phyloP scores from a whole-genome alignment of 2,888 invertebrate species.

The Dicycla oo region DNA sequence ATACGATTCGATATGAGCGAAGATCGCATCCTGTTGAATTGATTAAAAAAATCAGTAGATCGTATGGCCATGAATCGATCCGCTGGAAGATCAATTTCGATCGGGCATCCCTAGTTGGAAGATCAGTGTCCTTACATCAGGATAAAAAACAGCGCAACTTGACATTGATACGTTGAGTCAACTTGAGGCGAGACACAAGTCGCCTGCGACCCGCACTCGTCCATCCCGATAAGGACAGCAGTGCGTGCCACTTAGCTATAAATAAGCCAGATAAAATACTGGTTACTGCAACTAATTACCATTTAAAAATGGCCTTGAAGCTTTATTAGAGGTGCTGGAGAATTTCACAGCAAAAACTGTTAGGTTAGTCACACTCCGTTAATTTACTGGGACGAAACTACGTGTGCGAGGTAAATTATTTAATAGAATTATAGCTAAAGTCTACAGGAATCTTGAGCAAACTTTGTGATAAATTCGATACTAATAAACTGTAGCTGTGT shows the following conservation, averaged over 20 bases:
- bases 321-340: conserved; percentile 60
- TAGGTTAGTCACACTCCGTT: conserved; percentile 61
- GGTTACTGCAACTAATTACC: conserved; percentile 69
- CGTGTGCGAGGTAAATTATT: conserved; percentile 30
- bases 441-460: conserved; percentile 30
- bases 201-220: conserved; percentile 61
- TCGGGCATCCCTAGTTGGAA: too few relatives aligned
- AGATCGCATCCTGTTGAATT: too few relatives aligned
- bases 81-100: too few relatives aligned
- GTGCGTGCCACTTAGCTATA: conserved; percentile 74
- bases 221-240: conserved; percentile 72
- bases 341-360: conserved; percentile 59
- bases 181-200: conserved; percentile 61
- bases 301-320: conserved; percentile 70
- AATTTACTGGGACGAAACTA: conserved; percentile 43
- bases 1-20: too few relatives aligned
- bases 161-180: conserved; percentile 71
- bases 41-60: too few relatives aligned
- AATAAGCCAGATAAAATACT: conserved; percentile 73
- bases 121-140: conserved; percentile 55
- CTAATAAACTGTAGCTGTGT: conserved; percentile 34
- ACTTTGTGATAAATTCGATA: conserved; percentile 34
- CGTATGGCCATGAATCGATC: too few relatives aligned
- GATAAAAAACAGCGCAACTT: conserved; percentile 65
- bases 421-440: conserved; percentile 43